A percentile compares a stretch with the other conserved stretches of the same genome.
phyloP scores from a whole-genome alignment of 2,888 invertebrate species.

The Gortyna flavago region DNA sequence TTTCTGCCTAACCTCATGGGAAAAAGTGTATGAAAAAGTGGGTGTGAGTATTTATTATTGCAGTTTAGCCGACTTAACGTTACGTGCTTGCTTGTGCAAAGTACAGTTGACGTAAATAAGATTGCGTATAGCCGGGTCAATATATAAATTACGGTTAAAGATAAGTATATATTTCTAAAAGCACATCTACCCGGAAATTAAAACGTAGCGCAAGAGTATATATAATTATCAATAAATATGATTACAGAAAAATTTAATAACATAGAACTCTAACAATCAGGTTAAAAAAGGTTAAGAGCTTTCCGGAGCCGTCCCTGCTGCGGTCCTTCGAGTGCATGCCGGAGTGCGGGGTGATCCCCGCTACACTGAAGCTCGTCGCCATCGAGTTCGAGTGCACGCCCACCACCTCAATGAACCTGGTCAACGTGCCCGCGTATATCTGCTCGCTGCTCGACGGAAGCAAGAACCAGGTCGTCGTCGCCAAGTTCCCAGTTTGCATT shows the following conservation, averaged over 20 bases:
- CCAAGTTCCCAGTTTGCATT: constrained; percentile 85
- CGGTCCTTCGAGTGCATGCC: constrained; percentile 79
- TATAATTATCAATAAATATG: too few relatives aligned
- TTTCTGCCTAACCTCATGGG: not conserved
- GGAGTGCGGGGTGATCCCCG: constrained; percentile 81
- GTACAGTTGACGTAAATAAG: not conserved
- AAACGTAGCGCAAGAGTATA: not conserved
- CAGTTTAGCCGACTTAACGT: not conserved
- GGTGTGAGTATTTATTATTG: not conserved
- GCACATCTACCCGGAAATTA: not conserved
- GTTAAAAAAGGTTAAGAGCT: constrained; percentile 85
- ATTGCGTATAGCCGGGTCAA: too few relatives aligned
- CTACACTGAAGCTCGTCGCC: constrained; percentile 73
- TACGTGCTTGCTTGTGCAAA: not conserved
- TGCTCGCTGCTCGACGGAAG: constrained; percentile 86
- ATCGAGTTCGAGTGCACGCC: constrained; percentile 85
- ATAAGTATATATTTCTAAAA: not conserved
- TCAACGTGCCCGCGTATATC: constrained; percentile 83
- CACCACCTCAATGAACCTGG: constrained; percentile 82
- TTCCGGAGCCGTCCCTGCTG: constrained; percentile 83
- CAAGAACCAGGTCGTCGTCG: constrained; percentile 85
- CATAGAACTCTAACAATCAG: constrained; percentile 63
- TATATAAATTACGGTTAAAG: not conserved
- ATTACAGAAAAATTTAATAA: not conserved
- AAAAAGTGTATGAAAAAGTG: not conserved